Base-by-base conservation (phyloP, 2,888 invertebrate genomes). In the Rhamnusium bicolor region DNA sequence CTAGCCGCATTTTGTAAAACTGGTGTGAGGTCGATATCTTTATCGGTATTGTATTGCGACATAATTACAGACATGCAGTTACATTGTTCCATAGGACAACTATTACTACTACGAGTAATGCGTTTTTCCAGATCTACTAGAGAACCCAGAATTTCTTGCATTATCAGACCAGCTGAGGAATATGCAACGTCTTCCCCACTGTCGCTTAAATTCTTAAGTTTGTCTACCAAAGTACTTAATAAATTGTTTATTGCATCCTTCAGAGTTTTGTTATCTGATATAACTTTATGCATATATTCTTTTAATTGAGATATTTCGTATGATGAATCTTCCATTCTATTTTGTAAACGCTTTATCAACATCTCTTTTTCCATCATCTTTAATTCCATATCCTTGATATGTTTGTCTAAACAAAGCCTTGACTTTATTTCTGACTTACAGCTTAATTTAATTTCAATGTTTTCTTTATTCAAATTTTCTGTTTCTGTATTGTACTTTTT, bases 181-280 rank as follows among this genome's bases (percentile, higher is more conserved):
- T 18, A 24, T 14, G 5, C 29, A n/a, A 18, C 47, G 1, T 61
- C 61, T 1, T 21, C 10, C 2, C 18, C 46, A 19, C 1, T 19
- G 6, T 19, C 21, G 12, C 29, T 49, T 6, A 49, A 53, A 19
- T 1, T 12, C 32, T 19, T 67, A 8, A 67, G 16, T 56, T 67
- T 67, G 10, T 24, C 56, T 14, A 14, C 16, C 10, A 67, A n/a
- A 14, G 21, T 79, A 3, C 61, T 63, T 27, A 81, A 73, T 49
- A 81, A 53, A 65, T 71, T 78, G 29, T 76, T 69, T 51, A 79
- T 79, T n/a, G 75, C 76, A 10, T 53, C 19, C 51, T 76, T 78
- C 40, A 81, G 46, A 7, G 62, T 68, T 19, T 75, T 75, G 29
- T 81, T 80, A 21, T 81, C 79, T 0, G 72, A 47, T n/a, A 76